These are phyloP conservation scores for Ichneumon xanthorius DNA, from an alignment of 2,888 invertebrate genomes.

Conservation along the genomic window DNA sequence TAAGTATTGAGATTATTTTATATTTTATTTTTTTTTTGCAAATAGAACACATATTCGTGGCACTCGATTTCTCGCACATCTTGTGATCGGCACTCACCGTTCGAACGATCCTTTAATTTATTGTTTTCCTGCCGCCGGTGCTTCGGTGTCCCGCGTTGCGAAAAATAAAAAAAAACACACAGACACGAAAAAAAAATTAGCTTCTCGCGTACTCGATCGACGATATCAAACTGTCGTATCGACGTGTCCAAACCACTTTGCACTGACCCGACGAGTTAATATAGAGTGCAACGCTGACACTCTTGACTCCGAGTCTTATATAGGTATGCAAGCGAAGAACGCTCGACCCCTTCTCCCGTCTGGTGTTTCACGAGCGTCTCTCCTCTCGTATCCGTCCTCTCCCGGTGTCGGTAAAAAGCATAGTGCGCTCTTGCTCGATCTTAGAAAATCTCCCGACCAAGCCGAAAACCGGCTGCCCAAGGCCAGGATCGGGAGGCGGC, in stretches of 20 bases:
- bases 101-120: neutral
- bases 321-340: slow-evolving; percentile 64
- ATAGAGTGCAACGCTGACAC: slow-evolving; percentile 72
- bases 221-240: neutral
- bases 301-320: slow-evolving; percentile 73
- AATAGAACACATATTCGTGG: neutral
- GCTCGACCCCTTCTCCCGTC: slow-evolving; percentile 61
- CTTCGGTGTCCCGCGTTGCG: neutral
- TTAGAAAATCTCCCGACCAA: neutral
- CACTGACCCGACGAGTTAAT: slow-evolving; percentile 55
- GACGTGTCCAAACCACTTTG: slow-evolving; percentile 35
- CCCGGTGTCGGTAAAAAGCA: neutral
- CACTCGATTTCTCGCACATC: neutral
- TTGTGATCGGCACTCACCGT: neutral
- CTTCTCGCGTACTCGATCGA: neutral
- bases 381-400: slow-evolving; percentile 10
- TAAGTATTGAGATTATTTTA: neutral
- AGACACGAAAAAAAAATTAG: neutral
- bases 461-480: neutral
- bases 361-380: slow-evolving; percentile 12
- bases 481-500: neutral
- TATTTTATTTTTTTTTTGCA: neutral
- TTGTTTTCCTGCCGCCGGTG: neutral
- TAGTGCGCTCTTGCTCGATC: neutral
- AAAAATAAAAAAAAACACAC: neutral